Conservation (phyloP, 2,888 invertebrate genomes). For the Carcina quercana region DNA sequence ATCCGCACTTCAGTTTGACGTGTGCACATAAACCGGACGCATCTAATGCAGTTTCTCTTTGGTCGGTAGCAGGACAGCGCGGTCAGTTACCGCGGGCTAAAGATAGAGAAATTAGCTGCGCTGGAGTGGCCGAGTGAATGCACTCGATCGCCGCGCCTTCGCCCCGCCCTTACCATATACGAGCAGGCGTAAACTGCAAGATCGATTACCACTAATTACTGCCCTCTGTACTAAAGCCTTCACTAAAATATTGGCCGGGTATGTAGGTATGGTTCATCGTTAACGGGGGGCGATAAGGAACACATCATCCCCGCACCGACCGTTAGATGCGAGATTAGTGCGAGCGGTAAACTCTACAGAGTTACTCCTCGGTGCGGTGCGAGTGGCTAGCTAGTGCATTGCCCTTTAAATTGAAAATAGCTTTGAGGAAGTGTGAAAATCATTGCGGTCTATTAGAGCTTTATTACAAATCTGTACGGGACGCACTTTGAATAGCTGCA, state of each 20-base stretch:
- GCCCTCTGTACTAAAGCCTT: constrained; percentile 38
- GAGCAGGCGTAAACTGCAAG: constrained; percentile 55
- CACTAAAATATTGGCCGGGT: constrained; percentile 37
- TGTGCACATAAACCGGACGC: constrained; percentile 59
- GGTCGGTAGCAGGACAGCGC: constrained; percentile 42
- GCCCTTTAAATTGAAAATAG: constrained; percentile 11
- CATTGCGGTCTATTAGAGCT: too few relatives aligned
- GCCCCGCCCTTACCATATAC: constrained; percentile 50
- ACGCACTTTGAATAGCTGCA: too few relatives aligned
- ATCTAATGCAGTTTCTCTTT: constrained; percentile 68
- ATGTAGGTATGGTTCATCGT: constrained; percentile 26
- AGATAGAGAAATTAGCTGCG: constrained; percentile 71
- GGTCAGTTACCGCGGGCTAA: constrained; percentile 70
- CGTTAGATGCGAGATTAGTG: constrained; percentile 16
- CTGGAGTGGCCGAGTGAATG: constrained; percentile 59
- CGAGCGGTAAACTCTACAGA: constrained; percentile 6
- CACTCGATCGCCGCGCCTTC: constrained; percentile 37
- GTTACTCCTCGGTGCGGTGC: constrained; percentile 4
- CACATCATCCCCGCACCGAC: constrained; percentile 12
- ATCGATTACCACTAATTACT: constrained; percentile 71
- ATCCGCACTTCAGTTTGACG: constrained; percentile 29
- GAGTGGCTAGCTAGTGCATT: constrained; percentile 5
- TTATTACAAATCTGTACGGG: too few relatives aligned
- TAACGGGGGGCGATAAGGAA: constrained; percentile 25
- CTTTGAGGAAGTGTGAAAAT: constrained; percentile 1